These are phyloP conservation scores for Acrobasis repandana DNA, from an alignment of 2,888 invertebrate genomes.

Conservation along the genomic window DNA sequence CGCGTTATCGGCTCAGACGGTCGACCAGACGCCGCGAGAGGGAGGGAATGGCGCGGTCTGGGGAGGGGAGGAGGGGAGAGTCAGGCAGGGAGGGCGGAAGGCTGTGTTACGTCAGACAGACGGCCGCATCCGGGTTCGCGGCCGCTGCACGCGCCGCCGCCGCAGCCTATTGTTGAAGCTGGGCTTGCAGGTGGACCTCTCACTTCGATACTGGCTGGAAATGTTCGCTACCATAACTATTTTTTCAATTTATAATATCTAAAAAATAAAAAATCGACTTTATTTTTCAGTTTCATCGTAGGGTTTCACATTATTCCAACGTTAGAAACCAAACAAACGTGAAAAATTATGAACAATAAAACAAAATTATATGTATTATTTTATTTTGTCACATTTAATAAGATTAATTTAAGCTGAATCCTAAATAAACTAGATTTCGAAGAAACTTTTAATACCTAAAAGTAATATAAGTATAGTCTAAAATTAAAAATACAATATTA, in stretches of 20 bases:
- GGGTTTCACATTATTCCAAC: too few species aligned
- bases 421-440: too few species aligned
- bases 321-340: too few species aligned
- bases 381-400: too few species aligned
- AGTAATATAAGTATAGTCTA: too few species aligned
- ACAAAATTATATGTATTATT: too few species aligned
- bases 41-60: slow-evolving; percentile 36
- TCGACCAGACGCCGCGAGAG: slow-evolving; percentile 64
- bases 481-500: too few species aligned
- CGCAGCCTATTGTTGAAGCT: slow-evolving; percentile 42
- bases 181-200: slow-evolving; percentile 42
- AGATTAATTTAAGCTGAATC: too few species aligned
- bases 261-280: too few species aligned
- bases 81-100: slow-evolving; percentile 45
- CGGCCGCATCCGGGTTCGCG: slow-evolving; percentile 79
- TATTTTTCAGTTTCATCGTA: too few species aligned
- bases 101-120: slow-evolving; percentile 75
- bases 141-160: slow-evolving; percentile 68
- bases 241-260: background rate
- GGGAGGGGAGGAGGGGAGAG: slow-evolving; percentile 32
- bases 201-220: slow-evolving; percentile 20
- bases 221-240: background rate
- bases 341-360: too few species aligned
- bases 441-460: too few species aligned
- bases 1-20: slow-evolving; percentile 63